Percentiles rank a stretch among this genome's conserved stretches.
These are phyloP conservation scores for Tachyglossus aculeatus DNA, from an alignment of 2,797 vertebrate species.

Conservation along the genomic window DNA sequence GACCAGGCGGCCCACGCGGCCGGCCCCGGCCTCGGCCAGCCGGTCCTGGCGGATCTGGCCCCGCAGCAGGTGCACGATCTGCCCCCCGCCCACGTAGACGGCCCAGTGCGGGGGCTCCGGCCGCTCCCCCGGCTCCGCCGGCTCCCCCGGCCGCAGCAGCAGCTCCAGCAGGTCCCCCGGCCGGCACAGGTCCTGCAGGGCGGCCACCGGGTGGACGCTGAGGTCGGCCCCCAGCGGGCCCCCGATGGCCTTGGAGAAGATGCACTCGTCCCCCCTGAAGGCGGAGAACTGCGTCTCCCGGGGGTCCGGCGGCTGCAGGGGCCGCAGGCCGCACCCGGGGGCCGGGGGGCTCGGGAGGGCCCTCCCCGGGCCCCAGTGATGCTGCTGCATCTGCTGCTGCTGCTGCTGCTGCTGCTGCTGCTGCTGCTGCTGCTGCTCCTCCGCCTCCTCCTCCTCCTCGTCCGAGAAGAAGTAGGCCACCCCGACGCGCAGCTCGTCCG, in stretches of 20 bases:
- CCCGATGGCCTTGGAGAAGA: constrained; percentile 96
- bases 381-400: constrained; percentile 21
- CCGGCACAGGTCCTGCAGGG: constrained; percentile 93
- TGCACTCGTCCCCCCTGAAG: constrained; percentile 97
- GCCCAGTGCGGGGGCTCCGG: constrained; percentile 92
- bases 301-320: constrained; percentile 81
- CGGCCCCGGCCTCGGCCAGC: constrained; percentile 89
- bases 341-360: constrained; percentile 80
- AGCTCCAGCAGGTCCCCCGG: constrained; percentile 97
- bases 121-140: constrained; percentile 53
- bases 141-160: constrained; percentile 74
- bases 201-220: constrained; percentile 87
- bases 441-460: constrained; percentile 99
- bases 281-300: constrained; percentile 96
- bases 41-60: constrained; percentile 97
- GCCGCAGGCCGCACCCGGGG: constrained; percentile 72
- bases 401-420: neutral
- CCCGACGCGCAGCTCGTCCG: constrained; percentile 98
- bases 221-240: constrained; percentile 89
- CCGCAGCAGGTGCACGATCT: constrained; percentile 94
- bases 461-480: constrained; percentile 99
- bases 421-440: too few species aligned
- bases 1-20: constrained; percentile 91
- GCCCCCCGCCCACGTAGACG: constrained; percentile 89
- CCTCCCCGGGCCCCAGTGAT: constrained; percentile 81